Conservation (phyloP, 2,113 vertebrate genomes). For the Platysternon megacephalum region DNA sequence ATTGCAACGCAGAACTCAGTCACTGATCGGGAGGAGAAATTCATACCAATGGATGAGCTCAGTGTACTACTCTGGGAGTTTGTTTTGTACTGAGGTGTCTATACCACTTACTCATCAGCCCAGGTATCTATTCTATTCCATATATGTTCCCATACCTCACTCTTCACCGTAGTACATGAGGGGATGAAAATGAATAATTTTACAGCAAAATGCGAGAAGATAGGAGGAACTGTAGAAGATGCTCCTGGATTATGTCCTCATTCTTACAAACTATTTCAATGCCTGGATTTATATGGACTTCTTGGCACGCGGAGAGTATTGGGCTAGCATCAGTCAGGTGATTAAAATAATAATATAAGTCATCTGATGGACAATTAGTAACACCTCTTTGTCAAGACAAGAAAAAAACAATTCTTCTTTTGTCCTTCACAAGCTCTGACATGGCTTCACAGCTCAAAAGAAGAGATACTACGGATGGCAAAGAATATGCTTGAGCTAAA, state of each 20-base stretch:
- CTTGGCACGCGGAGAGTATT: not conserved
- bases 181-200: not conserved
- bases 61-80: accelerated
- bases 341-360: not conserved
- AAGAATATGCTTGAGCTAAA: not conserved
- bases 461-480: not conserved
- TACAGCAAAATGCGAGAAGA: not conserved
- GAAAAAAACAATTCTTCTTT: not conserved
- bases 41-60: not conserved
- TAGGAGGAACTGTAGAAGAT: not conserved
- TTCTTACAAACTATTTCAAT: not conserved
- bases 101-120: not conserved
- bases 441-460: not conserved
- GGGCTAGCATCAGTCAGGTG: not conserved
- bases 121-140: not conserved
- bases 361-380: not conserved
- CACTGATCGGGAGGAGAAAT: not conserved
- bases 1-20: not conserved
- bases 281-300: not conserved
- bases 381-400: not conserved
- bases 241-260: not conserved
- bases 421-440: not conserved
- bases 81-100: not conserved
- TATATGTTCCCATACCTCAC: not conserved
- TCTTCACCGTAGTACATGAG: not conserved